A percentile compares a stretch with the other conserved stretches of the same genome.
Conservation (phyloP, 2,888 invertebrate genomes). For the Ochropacha duplaris region DNA sequence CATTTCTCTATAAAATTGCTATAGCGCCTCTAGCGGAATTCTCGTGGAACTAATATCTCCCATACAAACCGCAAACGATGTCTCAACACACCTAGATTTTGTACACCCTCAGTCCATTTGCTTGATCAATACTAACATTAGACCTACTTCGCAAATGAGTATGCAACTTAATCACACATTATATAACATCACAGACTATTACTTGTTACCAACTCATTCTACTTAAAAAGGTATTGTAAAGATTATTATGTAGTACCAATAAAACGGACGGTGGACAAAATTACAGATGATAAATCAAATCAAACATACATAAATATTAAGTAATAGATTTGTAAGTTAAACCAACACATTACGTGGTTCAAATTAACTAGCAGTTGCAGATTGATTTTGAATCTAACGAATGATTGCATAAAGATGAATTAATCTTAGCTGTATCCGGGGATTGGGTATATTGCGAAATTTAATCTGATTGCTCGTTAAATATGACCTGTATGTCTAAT, state of each 20-base stretch:
- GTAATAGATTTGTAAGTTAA: not conserved
- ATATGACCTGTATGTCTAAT: not conserved
- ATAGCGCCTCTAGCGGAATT: too few relatives aligned
- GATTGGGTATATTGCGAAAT: not conserved
- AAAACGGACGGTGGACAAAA: not conserved
- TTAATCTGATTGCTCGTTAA: not conserved
- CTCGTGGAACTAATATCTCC: too few relatives aligned
- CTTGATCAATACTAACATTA: too few relatives aligned
- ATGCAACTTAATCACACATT: not conserved
- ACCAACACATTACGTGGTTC: not conserved
- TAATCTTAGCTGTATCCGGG: not conserved
- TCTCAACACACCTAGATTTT: too few relatives aligned
- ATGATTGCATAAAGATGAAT: not conserved
- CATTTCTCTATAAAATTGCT: too few relatives aligned
- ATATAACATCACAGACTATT: not conserved
- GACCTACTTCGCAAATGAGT: not conserved
- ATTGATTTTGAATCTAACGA: not conserved
- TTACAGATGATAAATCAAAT: not conserved
- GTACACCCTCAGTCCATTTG: too few relatives aligned
- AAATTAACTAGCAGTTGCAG: not conserved
- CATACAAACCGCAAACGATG: too few relatives aligned
- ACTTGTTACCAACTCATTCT: too few relatives aligned
- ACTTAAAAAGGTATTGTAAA: slow-evolving; percentile 1
- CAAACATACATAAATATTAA: not conserved
- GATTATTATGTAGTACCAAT: not conserved